Evolutionary conservation across 2,113 vertebrate genomes (phyloP).

Genomic region (Leptosomus discolor): DNA sequence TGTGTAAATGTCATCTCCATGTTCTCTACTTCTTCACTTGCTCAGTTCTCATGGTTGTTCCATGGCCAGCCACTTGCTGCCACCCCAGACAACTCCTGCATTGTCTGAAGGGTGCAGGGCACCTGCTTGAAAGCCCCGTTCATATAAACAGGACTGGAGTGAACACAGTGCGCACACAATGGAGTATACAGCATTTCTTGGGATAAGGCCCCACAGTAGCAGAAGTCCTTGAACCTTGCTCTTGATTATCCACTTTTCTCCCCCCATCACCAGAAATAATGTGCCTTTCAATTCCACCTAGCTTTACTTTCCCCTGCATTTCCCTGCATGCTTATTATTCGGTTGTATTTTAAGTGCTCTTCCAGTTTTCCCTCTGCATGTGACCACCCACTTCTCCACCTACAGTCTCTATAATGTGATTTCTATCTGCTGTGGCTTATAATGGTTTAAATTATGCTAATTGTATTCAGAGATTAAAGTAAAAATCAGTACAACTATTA

Average conservation of each 20-base stretch:
- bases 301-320: conserved; percentile 3
- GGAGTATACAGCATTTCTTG: not conserved
- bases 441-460: conserved; percentile 78
- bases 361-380: conserved; percentile 67
- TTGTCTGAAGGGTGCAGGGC: not conserved
- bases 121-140: not conserved
- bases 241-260: conserved; percentile 1
- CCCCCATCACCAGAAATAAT: not conserved
- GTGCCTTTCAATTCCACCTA: conserved; percentile 13
- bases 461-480: conserved; percentile 75
- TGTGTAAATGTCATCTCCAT: not conserved
- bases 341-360: conserved; percentile 70
- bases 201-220: not conserved
- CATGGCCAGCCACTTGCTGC: too few species aligned
- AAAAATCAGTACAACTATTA: conserved; percentile 73
- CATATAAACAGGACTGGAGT: not conserved
- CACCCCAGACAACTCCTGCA: not conserved
- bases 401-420: conserved; percentile 76
- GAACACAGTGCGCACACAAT: not conserved
- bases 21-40: not conserved
- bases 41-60: accelerated
- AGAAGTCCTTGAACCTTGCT: conserved; percentile 24
- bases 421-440: conserved; percentile 73
- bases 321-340: conserved; percentile 65
- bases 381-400: conserved; percentile 77